These are phyloP conservation scores for Meandrina meandrites DNA, from an alignment of 92 coral and sea anemone species.

Conservation along the genomic window DNA sequence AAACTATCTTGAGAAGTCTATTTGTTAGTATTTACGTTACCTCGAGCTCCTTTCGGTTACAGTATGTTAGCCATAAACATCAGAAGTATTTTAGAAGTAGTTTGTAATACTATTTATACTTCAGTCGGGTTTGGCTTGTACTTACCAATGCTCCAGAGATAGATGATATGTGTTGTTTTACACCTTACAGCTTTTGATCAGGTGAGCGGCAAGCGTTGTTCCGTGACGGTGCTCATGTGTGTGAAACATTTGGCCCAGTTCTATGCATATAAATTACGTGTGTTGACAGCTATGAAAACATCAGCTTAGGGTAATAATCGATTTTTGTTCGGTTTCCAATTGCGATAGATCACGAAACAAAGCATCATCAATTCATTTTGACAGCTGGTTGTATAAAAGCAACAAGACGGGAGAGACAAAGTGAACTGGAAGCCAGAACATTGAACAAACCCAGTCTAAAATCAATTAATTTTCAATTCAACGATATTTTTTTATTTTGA, in stretches of 20 bases:
- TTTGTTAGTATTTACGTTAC: background rate
- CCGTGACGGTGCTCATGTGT: constrained; percentile 14
- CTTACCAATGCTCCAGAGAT: constrained; percentile 7
- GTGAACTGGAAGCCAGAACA: background rate
- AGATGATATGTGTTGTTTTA: background rate
- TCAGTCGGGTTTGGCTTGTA: background rate
- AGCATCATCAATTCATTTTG: background rate
- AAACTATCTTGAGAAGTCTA: background rate
- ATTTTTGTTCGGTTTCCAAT: background rate
- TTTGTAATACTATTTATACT: background rate
- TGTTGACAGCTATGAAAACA: constrained; percentile 29
- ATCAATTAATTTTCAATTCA: background rate
- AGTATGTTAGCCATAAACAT: background rate
- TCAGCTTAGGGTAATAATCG: background rate
- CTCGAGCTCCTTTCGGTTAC: background rate
- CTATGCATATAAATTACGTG: background rate
- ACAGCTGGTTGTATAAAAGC: background rate
- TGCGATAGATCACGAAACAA: background rate
- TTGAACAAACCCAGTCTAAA: background rate
- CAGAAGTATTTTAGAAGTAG: background rate
- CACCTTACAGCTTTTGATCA: background rate
- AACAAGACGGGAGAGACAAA: background rate
- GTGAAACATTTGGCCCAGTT: background rate
- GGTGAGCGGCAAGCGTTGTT: background rate
- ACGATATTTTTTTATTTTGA: background rate